These are phyloP conservation scores for Sitta europaea DNA, from an alignment of 2,113 vertebrate species.

Conservation along the genomic window DNA sequence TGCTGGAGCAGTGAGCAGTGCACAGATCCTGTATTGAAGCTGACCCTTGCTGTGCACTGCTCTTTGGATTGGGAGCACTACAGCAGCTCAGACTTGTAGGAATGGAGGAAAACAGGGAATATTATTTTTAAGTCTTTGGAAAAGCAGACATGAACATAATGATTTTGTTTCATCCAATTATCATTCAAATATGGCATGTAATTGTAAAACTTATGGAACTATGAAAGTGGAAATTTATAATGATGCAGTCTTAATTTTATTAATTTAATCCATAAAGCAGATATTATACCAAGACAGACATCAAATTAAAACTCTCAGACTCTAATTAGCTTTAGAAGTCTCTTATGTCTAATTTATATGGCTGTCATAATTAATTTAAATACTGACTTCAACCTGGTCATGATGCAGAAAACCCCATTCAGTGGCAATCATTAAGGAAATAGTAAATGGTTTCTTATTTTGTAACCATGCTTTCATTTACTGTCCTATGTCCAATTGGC, in stretches of 20 bases:
- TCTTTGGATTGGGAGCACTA: background rate
- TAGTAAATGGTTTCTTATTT: background rate
- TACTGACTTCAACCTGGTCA: constrained; percentile 71
- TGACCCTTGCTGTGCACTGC: background rate
- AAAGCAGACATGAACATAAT: constrained; percentile 45
- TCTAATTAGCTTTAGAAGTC: constrained; percentile 81
- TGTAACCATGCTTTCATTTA: background rate
- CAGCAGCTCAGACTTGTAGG: background rate
- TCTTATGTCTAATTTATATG: constrained; percentile 81
- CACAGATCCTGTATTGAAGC: background rate
- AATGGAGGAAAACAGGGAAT: background rate
- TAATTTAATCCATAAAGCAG: constrained; percentile 81
- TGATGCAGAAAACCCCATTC: constrained; percentile 54
- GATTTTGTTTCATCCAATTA: constrained; percentile 73
- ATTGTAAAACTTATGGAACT: constrained; percentile 77
- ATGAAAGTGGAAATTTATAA: constrained; percentile 81
- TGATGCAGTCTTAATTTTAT: constrained; percentile 80
- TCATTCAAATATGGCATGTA: constrained; percentile 78
- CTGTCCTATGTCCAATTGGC: background rate
- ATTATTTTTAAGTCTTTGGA: constrained; percentile 25
- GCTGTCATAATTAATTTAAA: constrained; percentile 83
- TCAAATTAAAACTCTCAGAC: constrained; percentile 78
- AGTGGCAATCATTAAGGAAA: constrained; percentile 42
- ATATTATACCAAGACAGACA: constrained; percentile 76
- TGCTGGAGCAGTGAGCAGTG: accelerated